These are phyloP conservation scores for Globia sparganii DNA, from an alignment of 2,888 invertebrate genomes.

Conservation along the genomic window DNA sequence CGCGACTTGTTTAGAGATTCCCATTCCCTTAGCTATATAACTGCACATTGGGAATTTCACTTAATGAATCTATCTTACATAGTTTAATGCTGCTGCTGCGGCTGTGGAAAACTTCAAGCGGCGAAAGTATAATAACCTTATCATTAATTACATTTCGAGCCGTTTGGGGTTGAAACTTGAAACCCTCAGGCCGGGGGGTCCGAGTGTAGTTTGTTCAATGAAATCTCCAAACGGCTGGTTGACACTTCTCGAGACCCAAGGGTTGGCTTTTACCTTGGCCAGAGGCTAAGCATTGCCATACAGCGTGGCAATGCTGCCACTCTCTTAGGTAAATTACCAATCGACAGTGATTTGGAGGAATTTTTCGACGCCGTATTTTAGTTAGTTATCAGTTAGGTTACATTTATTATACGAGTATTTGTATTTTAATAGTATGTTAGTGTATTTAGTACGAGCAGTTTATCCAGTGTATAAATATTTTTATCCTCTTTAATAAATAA, in stretches of 20 bases:
- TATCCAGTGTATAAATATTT: too few species aligned
- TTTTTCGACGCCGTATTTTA: neutral
- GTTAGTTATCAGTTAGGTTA: neutral
- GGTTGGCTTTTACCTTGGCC: neutral
- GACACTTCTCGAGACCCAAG: neutral
- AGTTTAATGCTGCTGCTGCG: neutral
- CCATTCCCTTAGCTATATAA: conserved; percentile 51
- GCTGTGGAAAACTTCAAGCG: neutral
- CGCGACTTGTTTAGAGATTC: conserved; percentile 56
- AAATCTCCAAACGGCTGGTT: neutral
- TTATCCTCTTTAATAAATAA: neutral
- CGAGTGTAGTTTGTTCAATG: neutral
- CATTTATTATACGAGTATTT: neutral
- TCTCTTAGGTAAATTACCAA: neutral
- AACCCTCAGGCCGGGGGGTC: neutral
- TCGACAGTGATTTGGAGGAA: neutral
- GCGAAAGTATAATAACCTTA: neutral
- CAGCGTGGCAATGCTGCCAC: neutral
- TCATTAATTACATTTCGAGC: neutral
- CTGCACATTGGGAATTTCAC: conserved; percentile 51
- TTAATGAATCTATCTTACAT: conserved; percentile 35
- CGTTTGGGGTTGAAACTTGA: neutral
- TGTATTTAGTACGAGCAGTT: neutral
- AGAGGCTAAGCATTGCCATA: neutral
- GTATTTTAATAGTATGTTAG: neutral